phyloP scores from a whole-genome alignment of 2,797 vertebrate genomes.

The Tarsius wallacei region DNA sequence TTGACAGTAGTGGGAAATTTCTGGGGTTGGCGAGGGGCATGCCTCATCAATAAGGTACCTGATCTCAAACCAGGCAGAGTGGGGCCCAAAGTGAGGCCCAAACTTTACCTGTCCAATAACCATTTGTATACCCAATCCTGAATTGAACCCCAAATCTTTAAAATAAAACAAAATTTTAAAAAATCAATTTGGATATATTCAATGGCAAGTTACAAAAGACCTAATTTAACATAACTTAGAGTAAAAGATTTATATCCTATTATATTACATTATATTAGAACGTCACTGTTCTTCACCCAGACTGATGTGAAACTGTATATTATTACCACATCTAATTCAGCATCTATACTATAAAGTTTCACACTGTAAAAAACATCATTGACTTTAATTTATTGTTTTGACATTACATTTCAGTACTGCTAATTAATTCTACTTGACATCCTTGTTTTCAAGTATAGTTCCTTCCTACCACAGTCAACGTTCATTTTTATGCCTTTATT shows the following conservation, averaged over 20 bases:
- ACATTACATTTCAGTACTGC: neutral
- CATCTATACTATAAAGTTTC: neutral
- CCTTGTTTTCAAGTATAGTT: neutral
- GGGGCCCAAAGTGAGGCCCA: too few species aligned
- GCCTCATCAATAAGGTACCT: too few species aligned
- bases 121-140: too few species aligned
- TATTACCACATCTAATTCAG: neutral
- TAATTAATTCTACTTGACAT: slow-evolving; percentile 49
- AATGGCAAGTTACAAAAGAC: neutral
- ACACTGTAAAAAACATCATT: neutral
- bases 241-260: neutral
- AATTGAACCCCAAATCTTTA: too few species aligned
- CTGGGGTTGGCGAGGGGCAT: too few species aligned
- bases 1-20: too few species aligned
- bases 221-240: neutral
- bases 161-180: too few species aligned
- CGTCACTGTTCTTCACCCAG: too few species aligned
- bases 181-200: neutral
- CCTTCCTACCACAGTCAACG: neutral
- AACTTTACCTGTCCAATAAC: too few species aligned
- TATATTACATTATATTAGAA: neutral
- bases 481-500: slow-evolving; percentile 36
- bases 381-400: slow-evolving; percentile 55
- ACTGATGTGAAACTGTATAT: neutral
- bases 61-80: too few species aligned